Percentiles rank a stretch among this genome's conserved stretches.
Evolutionary conservation across 2,113 vertebrate genomes (phyloP).

Genomic region (Labeo catla): DNA sequence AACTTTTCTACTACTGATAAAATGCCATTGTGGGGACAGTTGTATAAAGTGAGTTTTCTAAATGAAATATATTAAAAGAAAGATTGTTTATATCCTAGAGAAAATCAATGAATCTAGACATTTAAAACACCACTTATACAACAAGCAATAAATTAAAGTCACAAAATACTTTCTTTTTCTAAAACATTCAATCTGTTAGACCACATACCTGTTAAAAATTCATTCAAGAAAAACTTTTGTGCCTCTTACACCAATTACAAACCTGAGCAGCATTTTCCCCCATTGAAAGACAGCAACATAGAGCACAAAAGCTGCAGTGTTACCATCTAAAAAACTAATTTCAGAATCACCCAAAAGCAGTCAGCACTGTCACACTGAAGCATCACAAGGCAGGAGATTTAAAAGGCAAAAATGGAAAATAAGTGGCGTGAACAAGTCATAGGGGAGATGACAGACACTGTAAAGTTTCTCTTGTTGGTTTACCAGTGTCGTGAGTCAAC

Average conservation of each 20-base stretch:
- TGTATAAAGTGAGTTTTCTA: neutral
- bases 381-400: constrained; percentile 37
- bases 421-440: neutral
- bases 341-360: neutral
- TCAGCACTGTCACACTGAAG: constrained; percentile 6
- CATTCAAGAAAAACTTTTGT: neutral
- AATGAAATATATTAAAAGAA: neutral
- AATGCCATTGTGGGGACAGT: neutral
- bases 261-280: constrained; percentile 30
- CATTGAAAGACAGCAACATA: constrained; percentile 10
- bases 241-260: neutral
- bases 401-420: constrained; percentile 36
- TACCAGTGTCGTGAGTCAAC: constrained; percentile 92
- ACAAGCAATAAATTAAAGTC: constrained; percentile 40
- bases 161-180: neutral
- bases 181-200: constrained; percentile 12
- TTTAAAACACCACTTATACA: constrained; percentile 23
- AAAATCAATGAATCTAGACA: neutral
- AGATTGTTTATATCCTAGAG: neutral
- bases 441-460: neutral
- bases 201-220: constrained; percentile 9
- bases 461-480: neutral
- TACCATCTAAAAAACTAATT: neutral
- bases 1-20: neutral
- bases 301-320: neutral